Conservation (phyloP, 2,888 invertebrate species). For the Metalampra italica region DNA sequence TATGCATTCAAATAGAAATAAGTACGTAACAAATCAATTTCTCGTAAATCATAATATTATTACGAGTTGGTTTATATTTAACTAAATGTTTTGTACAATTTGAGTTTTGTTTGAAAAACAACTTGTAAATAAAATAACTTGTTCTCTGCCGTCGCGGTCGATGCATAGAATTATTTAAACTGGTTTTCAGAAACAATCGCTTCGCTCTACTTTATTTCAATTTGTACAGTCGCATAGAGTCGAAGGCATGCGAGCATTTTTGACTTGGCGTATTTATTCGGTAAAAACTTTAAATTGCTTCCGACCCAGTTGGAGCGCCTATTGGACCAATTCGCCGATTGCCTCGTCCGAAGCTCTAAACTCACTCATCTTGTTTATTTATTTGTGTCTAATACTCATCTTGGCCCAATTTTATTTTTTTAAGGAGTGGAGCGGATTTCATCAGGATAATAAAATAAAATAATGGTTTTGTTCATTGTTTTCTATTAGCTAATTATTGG, state of each 20-base stretch:
- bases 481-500: not conserved
- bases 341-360: constrained; percentile 46
- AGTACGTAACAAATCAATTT: too few species aligned
- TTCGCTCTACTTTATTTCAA: constrained; percentile 19
- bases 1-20: not conserved
- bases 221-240: constrained; percentile 41
- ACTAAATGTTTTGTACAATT: not conserved
- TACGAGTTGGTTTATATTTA: too few species aligned
- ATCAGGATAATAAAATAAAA: too few species aligned
- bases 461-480: not conserved
- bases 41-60: too few species aligned
- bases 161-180: not conserved
- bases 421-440: not conserved
- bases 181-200: not conserved
- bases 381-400: constrained; percentile 33
- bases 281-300: constrained; percentile 74
- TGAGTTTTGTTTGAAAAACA: too few species aligned
- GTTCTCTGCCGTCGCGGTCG: not conserved
- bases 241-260: constrained; percentile 48
- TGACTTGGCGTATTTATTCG: constrained; percentile 67
- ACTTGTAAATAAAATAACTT: too few species aligned
- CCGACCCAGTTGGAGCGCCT: constrained; percentile 62
- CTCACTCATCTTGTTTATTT: constrained; percentile 45
- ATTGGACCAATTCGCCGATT: constrained; percentile 65
- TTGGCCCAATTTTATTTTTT: constrained; percentile 23